These are phyloP conservation scores for Gastrophysa polygoni DNA, from an alignment of 2,888 invertebrate species.

Conservation along the genomic window DNA sequence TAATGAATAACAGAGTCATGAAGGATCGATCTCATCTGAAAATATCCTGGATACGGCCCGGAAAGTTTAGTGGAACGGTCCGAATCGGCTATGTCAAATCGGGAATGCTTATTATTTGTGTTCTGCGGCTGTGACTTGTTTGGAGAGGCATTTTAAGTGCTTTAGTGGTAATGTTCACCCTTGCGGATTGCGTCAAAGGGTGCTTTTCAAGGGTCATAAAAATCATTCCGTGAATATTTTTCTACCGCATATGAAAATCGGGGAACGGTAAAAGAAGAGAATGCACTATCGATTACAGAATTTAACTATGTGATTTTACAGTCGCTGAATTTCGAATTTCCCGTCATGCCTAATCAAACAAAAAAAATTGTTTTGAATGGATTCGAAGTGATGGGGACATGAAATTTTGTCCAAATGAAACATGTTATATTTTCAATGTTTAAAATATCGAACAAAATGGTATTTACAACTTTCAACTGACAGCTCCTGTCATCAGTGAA, in stretches of 20 bases:
- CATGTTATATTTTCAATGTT: no score
- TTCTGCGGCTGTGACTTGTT: conserved; percentile 34
- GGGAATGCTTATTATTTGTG: conserved; percentile 34
- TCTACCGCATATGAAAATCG: background rate
- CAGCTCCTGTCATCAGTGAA: no score
- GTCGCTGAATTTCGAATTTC: no score
- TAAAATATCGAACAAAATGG: no score
- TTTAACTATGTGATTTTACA: background rate
- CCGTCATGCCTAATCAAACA: no score
- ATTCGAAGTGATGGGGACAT: no score
- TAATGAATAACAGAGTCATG: no score
- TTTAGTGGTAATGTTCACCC: conserved; percentile 36
- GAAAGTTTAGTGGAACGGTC: conserved; percentile 17
- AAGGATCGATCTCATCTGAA: no score
- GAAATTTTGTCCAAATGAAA: no score
- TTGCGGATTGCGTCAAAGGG: conserved; percentile 31
- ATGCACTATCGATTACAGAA: background rate
- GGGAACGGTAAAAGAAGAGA: background rate
- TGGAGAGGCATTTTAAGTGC: conserved; percentile 35
- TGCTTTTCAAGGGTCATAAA: conserved; percentile 29
- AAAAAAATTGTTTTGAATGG: no score
- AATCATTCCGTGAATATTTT: conserved; percentile 18
- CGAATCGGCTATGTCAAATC: conserved; percentile 28
- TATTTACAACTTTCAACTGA: no score
- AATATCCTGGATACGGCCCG: conserved; percentile 1